These are phyloP conservation scores for Lysandra bellargus DNA, from an alignment of 2,888 invertebrate genomes.

Conservation along the genomic window DNA sequence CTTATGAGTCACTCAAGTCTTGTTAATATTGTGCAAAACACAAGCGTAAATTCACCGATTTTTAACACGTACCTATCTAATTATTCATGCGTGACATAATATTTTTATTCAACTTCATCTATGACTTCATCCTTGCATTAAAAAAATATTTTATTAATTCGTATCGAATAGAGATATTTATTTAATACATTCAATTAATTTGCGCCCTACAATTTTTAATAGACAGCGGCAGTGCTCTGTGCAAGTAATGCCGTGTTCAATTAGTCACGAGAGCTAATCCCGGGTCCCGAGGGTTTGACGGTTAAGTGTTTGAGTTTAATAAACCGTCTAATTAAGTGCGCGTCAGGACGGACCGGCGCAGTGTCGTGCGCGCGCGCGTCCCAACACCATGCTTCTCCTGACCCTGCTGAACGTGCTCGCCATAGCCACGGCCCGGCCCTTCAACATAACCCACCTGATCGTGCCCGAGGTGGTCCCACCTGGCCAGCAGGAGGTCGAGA, in stretches of 20 bases:
- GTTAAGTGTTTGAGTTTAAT: slow-evolving; percentile 77
- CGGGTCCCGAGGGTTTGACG: slow-evolving; percentile 58
- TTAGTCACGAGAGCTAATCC: slow-evolving; percentile 58
- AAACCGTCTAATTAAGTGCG: slow-evolving; percentile 77
- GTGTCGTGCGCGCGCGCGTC: slow-evolving; percentile 63
- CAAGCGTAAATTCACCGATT: neutral
- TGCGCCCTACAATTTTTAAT: slow-evolving; percentile 32
- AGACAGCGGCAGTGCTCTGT: slow-evolving; percentile 48
- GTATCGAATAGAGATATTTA: neutral
- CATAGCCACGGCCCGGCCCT: slow-evolving; percentile 49
- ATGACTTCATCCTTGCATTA: too few species aligned
- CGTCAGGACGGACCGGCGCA: slow-evolving; percentile 61
- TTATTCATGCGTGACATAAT: neutral
- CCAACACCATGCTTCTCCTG: slow-evolving; percentile 62
- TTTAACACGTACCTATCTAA: too few species aligned
- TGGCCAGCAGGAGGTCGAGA: slow-evolving; percentile 59
- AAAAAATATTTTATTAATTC: neutral
- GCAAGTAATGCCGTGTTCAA: slow-evolving; percentile 69
- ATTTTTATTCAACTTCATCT: neutral
- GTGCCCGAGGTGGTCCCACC: slow-evolving; percentile 59
- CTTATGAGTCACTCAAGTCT: too few species aligned
- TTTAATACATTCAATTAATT: neutral
- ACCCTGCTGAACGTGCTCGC: slow-evolving; percentile 48
- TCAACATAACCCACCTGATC: slow-evolving; percentile 65
- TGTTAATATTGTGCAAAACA: neutral